These are phyloP conservation scores for Scaptomyza flava DNA, from an alignment of 2,888 invertebrate genomes.

Conservation along the genomic window DNA sequence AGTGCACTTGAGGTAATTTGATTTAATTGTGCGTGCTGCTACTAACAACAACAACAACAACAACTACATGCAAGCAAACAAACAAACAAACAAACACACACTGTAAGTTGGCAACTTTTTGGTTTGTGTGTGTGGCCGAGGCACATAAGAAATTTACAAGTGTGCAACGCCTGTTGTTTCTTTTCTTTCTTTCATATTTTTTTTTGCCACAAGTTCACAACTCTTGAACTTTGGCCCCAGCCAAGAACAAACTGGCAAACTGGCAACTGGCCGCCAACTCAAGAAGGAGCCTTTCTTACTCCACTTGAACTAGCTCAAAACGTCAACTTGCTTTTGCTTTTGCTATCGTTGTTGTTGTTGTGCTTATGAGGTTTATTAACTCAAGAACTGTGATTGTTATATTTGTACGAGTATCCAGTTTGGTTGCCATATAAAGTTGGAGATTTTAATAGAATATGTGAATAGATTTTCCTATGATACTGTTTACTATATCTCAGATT, in stretches of 20 bases:
- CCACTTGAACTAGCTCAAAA: conserved; percentile 37
- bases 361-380: conserved; percentile 15
- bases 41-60: conserved; percentile 22
- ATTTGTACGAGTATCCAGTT: no score
- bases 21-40: conserved; percentile 76
- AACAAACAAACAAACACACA: conserved; percentile 13
- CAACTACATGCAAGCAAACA: conserved; percentile 1
- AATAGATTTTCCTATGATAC: no score
- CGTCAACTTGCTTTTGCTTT: conserved; percentile 21
- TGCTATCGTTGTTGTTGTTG: background rate
- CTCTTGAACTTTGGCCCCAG: conserved; percentile 49
- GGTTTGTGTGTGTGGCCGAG: conserved; percentile 36
- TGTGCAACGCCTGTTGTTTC: conserved; percentile 26
- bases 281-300: conserved; percentile 9
- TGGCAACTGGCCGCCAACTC: conserved; percentile 25
- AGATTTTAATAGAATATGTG: no score
- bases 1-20: conserved; percentile 79
- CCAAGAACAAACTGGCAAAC: conserved; percentile 19
- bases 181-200: conserved; percentile 3
- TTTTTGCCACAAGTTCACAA: conserved; percentile 34
- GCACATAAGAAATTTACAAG: conserved; percentile 72
- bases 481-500: no score
- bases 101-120: conserved; percentile 19
- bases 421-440: no score
- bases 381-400: conserved; percentile 2